Evolutionary conservation across 2,113 vertebrate genomes (phyloP).

Genomic region (Melanerpes formicivorus): DNA sequence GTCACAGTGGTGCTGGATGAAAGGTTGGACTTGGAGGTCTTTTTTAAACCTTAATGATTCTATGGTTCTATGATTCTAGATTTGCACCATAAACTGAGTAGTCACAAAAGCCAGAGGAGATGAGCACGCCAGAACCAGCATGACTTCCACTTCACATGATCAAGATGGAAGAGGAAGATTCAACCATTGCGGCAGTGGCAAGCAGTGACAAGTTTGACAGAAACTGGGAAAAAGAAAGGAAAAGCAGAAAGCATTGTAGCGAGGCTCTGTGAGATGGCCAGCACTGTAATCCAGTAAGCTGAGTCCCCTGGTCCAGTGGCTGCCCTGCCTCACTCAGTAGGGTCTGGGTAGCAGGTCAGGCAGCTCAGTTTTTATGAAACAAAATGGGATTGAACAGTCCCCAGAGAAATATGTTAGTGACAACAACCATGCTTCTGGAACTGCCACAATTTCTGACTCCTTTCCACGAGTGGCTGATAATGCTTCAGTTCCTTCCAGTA

Average conservation of each 20-base stretch:
- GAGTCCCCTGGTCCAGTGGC: not conserved
- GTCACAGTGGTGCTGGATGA: too few relatives aligned
- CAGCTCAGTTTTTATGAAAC: not conserved
- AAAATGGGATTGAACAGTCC: not conserved
- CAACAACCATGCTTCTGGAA: not conserved
- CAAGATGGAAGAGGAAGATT: not conserved
- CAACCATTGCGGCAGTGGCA: fast-evolving
- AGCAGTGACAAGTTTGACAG: not conserved
- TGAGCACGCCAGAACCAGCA: not conserved
- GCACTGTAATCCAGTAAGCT: fast-evolving
- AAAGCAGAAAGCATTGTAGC: not conserved
- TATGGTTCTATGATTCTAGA: not conserved
- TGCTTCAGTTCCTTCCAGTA: not conserved
- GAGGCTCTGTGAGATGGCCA: fast-evolving
- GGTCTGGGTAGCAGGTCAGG: not conserved
- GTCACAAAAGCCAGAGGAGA: not conserved
- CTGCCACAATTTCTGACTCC: fast-evolving
- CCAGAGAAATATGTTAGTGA: not conserved
- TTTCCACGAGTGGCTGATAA: not conserved
- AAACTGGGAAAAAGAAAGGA: not conserved
- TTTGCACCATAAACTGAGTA: not conserved
- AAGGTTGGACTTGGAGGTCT: too few relatives aligned
- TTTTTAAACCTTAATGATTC: too few relatives aligned
- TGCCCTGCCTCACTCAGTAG: fast-evolving
- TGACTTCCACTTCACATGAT: not conserved